Conservation (phyloP, 2,113 vertebrate genomes). For the Phrynocephalus versicolor region DNA sequence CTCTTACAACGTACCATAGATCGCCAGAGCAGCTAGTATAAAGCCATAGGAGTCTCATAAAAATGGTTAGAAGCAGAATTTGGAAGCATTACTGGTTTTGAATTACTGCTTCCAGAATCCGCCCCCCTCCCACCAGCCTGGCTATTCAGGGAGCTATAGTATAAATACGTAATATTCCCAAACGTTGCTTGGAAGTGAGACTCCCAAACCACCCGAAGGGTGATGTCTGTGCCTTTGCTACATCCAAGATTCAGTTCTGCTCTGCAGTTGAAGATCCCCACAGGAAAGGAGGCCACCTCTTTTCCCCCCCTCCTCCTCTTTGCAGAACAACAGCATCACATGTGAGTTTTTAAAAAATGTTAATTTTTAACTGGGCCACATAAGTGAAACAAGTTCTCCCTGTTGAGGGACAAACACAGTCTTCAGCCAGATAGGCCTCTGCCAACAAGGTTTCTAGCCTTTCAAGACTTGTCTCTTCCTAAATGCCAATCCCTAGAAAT, state of each 20-base stretch:
- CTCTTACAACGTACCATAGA: too few species aligned
- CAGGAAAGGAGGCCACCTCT: constrained; percentile 23
- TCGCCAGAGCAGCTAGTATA: too few species aligned
- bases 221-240: neutral
- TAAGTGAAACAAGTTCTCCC: constrained; percentile 45
- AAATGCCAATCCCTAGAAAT: constrained; percentile 24
- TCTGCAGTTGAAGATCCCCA: constrained; percentile 43
- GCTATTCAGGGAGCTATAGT: too few species aligned
- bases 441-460: constrained; percentile 51
- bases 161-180: too few species aligned
- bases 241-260: neutral
- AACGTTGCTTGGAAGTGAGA: too few species aligned
- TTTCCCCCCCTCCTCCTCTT: constrained; percentile 21
- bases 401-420: constrained; percentile 1
- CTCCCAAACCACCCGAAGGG: too few species aligned
- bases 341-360: constrained; percentile 49
- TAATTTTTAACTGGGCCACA: constrained; percentile 32
- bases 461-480: constrained; percentile 29
- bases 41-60: too few species aligned
- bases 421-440: constrained; percentile 42
- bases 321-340: constrained; percentile 35
- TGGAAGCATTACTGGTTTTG: too few species aligned
- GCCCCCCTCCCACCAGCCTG: too few species aligned
- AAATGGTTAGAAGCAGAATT: too few species aligned
- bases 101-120: too few species aligned